phyloP scores from a whole-genome alignment of 2,797 vertebrate species.

The Neopelma chrysocephalum region DNA sequence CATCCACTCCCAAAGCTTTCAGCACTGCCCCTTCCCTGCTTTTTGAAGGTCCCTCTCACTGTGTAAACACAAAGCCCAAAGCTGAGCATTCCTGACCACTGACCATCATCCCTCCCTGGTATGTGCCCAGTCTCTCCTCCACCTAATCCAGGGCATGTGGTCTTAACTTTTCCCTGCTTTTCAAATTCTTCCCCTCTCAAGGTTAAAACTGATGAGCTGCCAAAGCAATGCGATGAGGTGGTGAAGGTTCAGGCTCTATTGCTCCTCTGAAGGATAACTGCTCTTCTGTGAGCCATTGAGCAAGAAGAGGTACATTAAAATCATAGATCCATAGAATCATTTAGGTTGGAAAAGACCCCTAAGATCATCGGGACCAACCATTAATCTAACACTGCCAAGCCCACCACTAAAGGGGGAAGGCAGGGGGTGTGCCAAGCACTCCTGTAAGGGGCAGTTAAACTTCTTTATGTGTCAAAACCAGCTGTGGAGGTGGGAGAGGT shows the following conservation, averaged over 20 bases:
- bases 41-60: neutral
- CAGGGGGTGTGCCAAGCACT: accelerated
- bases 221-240: neutral
- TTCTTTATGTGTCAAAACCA: neutral
- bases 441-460: neutral
- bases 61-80: neutral
- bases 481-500: neutral
- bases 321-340: neutral
- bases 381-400: neutral
- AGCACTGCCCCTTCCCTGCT: neutral
- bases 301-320: neutral
- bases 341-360: neutral
- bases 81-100: neutral
- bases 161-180: neutral
- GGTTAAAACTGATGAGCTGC: neutral
- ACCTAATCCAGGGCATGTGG: neutral
- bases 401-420: neutral
- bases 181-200: neutral
- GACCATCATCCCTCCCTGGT: neutral
- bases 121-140: neutral
- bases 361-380: accelerated
- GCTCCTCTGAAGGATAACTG: conserved; percentile 31
- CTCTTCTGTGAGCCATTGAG: neutral
- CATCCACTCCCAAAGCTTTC: neutral
- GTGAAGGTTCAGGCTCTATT: neutral